Percentiles rank a stretch among this genome's conserved stretches.
Conservation (phyloP, 1,140 invertebrate genomes). For the Pseudomyrmex concolor region DNA sequence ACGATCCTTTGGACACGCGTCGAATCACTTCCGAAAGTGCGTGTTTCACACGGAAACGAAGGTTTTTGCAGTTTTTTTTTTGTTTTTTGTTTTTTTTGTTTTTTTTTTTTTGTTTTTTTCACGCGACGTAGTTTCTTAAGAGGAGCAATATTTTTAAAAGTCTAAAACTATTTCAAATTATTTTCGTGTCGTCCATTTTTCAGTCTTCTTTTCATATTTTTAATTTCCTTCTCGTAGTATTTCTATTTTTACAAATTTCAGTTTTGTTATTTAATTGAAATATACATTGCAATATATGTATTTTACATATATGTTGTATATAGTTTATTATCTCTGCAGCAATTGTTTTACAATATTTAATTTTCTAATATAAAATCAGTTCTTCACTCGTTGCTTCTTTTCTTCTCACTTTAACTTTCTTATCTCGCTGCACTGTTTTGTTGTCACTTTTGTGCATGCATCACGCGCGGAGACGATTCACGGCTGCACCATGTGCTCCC, state of each 20-base stretch:
- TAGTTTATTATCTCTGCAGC: no score
- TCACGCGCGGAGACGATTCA: constrained; percentile 41
- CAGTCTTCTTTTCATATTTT: no score
- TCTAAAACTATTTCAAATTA: neutral
- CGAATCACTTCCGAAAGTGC: constrained; percentile 1
- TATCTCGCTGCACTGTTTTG: constrained; percentile 32
- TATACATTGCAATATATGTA: no score
- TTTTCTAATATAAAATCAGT: neutral
- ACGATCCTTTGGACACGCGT: neutral
- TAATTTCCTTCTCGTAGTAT: no score
- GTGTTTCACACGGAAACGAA: neutral
- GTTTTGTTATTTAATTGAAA: no score
- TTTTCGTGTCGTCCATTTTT: neutral
- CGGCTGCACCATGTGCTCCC: constrained; percentile 62
- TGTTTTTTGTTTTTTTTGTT: no score
- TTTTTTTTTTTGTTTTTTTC: neutral
- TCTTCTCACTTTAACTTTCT: constrained; percentile 9
- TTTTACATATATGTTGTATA: no score
- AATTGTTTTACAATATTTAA: neutral
- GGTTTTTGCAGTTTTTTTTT: neutral
- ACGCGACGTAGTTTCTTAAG: neutral
- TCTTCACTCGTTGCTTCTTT: neutral
- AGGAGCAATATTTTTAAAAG: neutral
- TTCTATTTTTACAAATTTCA: no score
- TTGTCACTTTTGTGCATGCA: constrained; percentile 20